Percentiles rank a stretch among this genome's conserved stretches.
Evolutionary conservation across 1,140 invertebrate genomes (phyloP).

Genomic region (Bicyclus anynana): DNA sequence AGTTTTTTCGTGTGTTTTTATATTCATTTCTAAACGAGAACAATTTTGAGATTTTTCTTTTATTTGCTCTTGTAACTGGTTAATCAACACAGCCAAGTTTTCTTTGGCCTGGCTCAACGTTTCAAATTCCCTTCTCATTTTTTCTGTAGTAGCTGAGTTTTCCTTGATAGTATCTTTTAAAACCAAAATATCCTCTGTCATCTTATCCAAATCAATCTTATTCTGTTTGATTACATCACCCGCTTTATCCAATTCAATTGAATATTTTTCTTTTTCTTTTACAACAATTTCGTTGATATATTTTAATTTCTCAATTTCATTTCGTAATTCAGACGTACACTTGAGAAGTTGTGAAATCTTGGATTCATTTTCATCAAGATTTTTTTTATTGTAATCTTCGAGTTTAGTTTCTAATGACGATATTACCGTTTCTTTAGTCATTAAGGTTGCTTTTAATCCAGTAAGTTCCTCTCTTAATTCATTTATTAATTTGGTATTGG

Average conservation of each 20-base stretch:
- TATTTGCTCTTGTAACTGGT: slow-evolving; percentile 37
- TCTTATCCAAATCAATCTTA: slow-evolving; percentile 46
- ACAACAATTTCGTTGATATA: slow-evolving; percentile 41
- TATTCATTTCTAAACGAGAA: slow-evolving; percentile 50
- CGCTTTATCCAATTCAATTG: slow-evolving; percentile 41
- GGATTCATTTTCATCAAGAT: slow-evolving; percentile 16
- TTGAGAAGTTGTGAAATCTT: slow-evolving; percentile 24
- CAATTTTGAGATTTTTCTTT: slow-evolving; percentile 47
- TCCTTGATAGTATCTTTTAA: slow-evolving; percentile 49
- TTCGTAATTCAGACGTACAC: slow-evolving; percentile 21
- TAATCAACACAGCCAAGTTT: not conserved
- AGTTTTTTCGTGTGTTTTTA: slow-evolving; percentile 63
- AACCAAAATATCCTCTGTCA: slow-evolving; percentile 44
- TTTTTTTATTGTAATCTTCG: slow-evolving; percentile 21
- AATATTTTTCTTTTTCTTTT: slow-evolving; percentile 47
- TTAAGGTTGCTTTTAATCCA: slow-evolving; percentile 35
- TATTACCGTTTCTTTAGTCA: slow-evolving; percentile 31
- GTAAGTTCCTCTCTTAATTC: slow-evolving; percentile 43
- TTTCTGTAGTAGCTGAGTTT: slow-evolving; percentile 39
- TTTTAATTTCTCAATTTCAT: slow-evolving; percentile 45
- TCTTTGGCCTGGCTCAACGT: slow-evolving; percentile 33
- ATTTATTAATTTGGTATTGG: slow-evolving; percentile 31
- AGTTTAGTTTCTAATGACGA: slow-evolving; percentile 29
- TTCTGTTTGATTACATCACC: slow-evolving; percentile 40
- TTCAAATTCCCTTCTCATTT: slow-evolving; percentile 41